Conservation (phyloP, 1,140 invertebrate species). For the Proales similis region DNA sequence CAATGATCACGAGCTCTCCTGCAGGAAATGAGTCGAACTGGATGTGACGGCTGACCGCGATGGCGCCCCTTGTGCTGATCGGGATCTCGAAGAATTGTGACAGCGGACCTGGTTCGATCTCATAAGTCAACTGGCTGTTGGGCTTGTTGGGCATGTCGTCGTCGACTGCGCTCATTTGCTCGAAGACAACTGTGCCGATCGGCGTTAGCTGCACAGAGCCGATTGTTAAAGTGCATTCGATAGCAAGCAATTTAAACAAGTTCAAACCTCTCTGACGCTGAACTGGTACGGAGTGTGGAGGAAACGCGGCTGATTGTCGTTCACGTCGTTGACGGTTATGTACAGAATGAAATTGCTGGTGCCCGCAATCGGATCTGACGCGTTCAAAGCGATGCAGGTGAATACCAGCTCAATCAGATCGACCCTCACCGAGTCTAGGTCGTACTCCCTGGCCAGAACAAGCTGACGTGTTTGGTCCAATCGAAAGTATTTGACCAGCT, state of each 20-base stretch:
- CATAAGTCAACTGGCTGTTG: conserved; percentile 22
- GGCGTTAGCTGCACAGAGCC: conserved; percentile 5
- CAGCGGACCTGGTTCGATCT: background rate
- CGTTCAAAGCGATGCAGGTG: too few species aligned
- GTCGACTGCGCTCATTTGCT: background rate
- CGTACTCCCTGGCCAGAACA: background rate
- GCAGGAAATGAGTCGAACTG: conserved; percentile 10
- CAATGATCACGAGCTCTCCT: conserved; percentile 10
- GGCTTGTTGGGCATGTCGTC: conserved; percentile 27
- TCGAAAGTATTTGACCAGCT: background rate
- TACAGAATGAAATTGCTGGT: conserved; percentile 7
- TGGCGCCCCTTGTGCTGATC: conserved; percentile 1
- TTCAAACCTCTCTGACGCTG: conserved; percentile 21
- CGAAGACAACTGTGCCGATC: conserved; percentile 7
- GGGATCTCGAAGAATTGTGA: conserved; percentile 29
- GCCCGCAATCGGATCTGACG: background rate
- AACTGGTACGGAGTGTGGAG: background rate
- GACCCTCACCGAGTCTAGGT: background rate
- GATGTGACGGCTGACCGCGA: conserved; percentile 10
- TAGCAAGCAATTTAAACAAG: background rate
- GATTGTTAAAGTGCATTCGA: background rate
- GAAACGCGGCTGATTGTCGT: conserved; percentile 28
- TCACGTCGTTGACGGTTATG: conserved; percentile 26
- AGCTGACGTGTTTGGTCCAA: background rate
- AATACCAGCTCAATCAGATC: conserved; percentile 28